Evolutionary conservation across 2,797 vertebrate genomes (phyloP), one percentile per base, ranked within the genome.

Genomic region (Myripristis jacobus): DNA sequence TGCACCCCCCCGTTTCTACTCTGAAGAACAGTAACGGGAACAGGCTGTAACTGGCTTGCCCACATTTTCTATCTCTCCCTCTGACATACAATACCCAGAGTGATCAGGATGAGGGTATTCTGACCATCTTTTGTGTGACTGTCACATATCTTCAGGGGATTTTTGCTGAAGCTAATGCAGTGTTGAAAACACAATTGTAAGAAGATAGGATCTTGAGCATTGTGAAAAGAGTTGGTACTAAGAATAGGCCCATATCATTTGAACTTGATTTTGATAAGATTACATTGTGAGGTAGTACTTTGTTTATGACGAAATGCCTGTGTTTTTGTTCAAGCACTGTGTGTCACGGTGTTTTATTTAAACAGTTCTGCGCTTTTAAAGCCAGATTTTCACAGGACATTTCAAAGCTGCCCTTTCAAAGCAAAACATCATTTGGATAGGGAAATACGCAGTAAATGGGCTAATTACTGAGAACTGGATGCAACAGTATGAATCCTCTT

Each of bases 61-160:
- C 73, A 69, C 75, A 79, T 87, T 81, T 47, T 61, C 56, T 2
- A 46, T 75, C 67, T 46, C 64, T 75, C 70, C 66, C 66, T 83
- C 44, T 81, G 66, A 75, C 75, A 85, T 22, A 57, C 58, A 79
- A 80, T 52, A 66, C 47, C 48, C 2, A 3, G 77, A 75, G 59
- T 56, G 73, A 84, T 78, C 43, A 61, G 51, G 52, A 80, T 55
- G 66, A 60, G 52, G 70, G 48, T 70, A 56, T 76, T 80, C 66
- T 60, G 59, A 57, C 29, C 63, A n/a, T 50, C 74, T 73, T 88
- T 87, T 87, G 80, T 88, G 60, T 68, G 67, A 70, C 51, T 9
- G 18, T 73, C 48, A 66, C 47, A 70, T 71, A 70, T 76, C 86
- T 80, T 38, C 36, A 60, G 84, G 78, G 81, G 62, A 71, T 79